phyloP scores from a whole-genome alignment of 2,113 vertebrate species.

The Equus przewalskii region DNA sequence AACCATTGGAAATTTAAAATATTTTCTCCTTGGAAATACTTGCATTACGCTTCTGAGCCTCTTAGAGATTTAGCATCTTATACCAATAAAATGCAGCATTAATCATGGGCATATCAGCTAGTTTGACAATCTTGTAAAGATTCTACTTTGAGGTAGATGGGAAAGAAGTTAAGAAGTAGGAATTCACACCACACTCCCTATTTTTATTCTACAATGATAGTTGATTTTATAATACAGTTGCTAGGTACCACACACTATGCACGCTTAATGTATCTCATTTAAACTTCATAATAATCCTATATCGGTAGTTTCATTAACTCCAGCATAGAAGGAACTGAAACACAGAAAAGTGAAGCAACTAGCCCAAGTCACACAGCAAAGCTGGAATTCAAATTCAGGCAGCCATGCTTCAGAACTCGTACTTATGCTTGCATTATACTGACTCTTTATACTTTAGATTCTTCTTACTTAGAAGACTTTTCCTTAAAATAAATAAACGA shows the following conservation, averaged over 20 bases:
- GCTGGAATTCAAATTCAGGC: neutral
- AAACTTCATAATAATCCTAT: neutral
- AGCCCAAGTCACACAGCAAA: neutral
- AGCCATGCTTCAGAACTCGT: neutral
- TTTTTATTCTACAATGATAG: neutral
- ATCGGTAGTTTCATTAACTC: neutral
- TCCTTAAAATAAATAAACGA: neutral
- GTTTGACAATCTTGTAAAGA: neutral
- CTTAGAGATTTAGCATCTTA: neutral
- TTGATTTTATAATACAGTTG: neutral
- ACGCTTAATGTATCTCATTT: neutral
- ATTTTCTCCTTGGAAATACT: neutral
- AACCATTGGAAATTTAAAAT: neutral
- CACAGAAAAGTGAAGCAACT: neutral
- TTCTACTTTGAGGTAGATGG: neutral
- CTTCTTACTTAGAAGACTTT: neutral
- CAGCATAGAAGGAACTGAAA: neutral
- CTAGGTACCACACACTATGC: neutral
- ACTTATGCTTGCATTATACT: neutral
- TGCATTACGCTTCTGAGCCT: neutral
- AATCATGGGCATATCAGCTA: neutral
- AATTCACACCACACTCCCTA: neutral
- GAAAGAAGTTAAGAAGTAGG: neutral
- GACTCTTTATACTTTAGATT: neutral
- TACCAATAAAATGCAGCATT: neutral